Evolutionary conservation across 2,113 vertebrate species (phyloP).

Genomic region (Gorsachius goisagi): DNA sequence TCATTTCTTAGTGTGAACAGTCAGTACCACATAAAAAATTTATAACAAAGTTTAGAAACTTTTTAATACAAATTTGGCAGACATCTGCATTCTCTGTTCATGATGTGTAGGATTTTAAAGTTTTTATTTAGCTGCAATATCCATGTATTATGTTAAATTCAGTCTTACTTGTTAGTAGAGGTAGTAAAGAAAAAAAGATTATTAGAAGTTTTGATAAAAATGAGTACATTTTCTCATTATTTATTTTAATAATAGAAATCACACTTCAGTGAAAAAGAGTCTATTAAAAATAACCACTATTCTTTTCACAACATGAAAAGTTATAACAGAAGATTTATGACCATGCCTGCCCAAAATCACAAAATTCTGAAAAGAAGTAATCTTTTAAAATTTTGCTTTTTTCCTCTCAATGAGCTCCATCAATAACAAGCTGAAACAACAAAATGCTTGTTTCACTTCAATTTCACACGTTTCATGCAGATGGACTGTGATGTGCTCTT

Average conservation of each 20-base stretch:
- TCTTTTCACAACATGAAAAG: background rate
- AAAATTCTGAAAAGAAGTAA: background rate
- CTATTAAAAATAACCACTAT: background rate
- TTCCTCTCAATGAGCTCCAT: background rate
- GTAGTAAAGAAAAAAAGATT: background rate
- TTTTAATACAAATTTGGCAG: background rate
- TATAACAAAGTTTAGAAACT: background rate
- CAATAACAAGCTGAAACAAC: background rate
- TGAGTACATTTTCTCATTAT: background rate
- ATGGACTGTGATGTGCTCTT: background rate
- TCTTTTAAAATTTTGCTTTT: background rate
- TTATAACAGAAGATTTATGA: background rate
- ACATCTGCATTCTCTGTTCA: background rate
- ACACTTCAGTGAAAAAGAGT: background rate
- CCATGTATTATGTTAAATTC: background rate
- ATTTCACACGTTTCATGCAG: background rate
- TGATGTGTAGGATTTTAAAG: background rate
- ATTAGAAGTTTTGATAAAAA: background rate
- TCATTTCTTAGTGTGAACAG: background rate
- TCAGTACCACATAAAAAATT: background rate
- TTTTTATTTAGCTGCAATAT: background rate
- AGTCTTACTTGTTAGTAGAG: background rate
- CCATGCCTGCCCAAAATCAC: background rate
- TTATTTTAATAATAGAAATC: background rate
- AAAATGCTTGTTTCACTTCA: background rate